phyloP scores from a whole-genome alignment of 2,888 invertebrate species.

The Pristionchus exspectatus region DNA sequence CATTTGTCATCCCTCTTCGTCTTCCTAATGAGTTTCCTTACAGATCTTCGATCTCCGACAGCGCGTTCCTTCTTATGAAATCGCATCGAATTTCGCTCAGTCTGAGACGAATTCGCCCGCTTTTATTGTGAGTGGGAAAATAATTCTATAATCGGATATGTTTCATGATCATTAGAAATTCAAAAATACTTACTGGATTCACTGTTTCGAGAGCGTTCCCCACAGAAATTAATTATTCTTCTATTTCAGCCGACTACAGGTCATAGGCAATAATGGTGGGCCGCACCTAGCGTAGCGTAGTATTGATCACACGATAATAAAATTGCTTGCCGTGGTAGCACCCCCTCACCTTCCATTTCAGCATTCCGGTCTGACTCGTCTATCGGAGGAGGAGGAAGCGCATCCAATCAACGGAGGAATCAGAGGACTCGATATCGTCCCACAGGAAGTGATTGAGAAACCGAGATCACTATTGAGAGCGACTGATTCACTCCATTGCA shows the following conservation, averaged over 20 bases:
- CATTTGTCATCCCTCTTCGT: background rate
- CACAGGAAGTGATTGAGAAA: constrained; percentile 54
- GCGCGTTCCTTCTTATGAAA: constrained; percentile 41
- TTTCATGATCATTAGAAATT: too few species aligned
- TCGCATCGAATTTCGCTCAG: constrained; percentile 40
- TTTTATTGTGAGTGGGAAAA: constrained; percentile 2
- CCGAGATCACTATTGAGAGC: constrained; percentile 68
- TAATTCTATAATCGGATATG: too few species aligned
- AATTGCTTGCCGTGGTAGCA: too few species aligned
- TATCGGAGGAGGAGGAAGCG: background rate
- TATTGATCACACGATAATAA: too few species aligned
- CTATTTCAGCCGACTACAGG: too few species aligned
- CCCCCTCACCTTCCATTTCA: background rate
- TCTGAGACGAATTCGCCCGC: constrained; percentile 7
- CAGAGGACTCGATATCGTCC: background rate
- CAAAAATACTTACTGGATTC: too few species aligned
- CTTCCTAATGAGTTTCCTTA: background rate
- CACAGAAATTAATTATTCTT: too few species aligned
- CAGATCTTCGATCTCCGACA: constrained; percentile 53
- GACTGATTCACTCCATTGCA: constrained; percentile 68
- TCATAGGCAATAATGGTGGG: too few species aligned
- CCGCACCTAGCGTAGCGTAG: too few species aligned
- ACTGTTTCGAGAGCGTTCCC: too few species aligned
- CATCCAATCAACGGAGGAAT: background rate
- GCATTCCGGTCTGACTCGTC: background rate